Base-by-base conservation (phyloP, 2,888 invertebrate genomes). In the Bursaphelenchus okinawaensis region DNA sequence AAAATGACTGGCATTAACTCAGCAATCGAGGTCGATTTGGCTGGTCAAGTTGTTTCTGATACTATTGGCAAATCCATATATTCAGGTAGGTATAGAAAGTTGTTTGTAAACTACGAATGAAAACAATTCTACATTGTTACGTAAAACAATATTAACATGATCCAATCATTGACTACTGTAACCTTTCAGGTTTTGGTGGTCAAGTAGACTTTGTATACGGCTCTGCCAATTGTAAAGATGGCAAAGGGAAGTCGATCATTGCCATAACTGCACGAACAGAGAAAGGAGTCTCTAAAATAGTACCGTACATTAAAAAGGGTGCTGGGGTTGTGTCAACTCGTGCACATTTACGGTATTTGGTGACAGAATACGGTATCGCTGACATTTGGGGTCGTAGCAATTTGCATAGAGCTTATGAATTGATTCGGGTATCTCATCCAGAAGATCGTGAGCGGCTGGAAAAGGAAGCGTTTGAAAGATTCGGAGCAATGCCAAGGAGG, bases 1-100 rank as follows among this genome's bases (percentile, higher is more conserved):
- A 88, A 87, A 75, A 93, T 95, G 90, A 93, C 93, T 0, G 93
- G 94, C 65, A 94, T 95, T 81, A 95, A 95, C 85, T 93, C 94
- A 0, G 92, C 92, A 83, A 91, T 95, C 75, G 94, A 95, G 84
- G 90, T 90, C 3, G 95, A 95, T 84, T 84, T 95, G 59, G 93
- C 93, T 0, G 95, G 95, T 0, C 95, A 95, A 84, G 89, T 95
- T 22, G 89, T 89, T 72, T 88, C 94, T 0, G 95, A 95, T 83
- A 94, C 94, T 24, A 94, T 95, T 76, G 94, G 94, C 83, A 84
- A 88, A 68, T 84, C 85, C 65, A 87, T 88, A 85, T 88, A 87
- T 81, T 89, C 89, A 52, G 88, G 88, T 63, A 7, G 9, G 7
- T 62, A 27, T 57, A n/a, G n/a, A n/a, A n/a, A n/a, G n/a, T n/a